Evolutionary conservation across 2,888 invertebrate species (phyloP), one percentile per base, ranked within the genome.

Genomic region (Drosophila barbarae): DNA sequence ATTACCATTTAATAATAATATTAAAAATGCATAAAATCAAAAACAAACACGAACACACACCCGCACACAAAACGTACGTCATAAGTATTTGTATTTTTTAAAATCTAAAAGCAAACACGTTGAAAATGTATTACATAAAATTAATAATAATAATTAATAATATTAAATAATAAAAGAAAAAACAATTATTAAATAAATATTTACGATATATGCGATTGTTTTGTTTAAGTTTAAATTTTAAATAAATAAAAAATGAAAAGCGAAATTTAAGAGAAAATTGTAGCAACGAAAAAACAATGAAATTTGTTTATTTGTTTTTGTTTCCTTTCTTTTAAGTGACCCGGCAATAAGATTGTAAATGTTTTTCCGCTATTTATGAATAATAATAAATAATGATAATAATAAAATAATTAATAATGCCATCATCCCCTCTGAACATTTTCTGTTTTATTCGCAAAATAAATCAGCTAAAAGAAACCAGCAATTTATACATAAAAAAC

Each of bases 311-410:
- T 52, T 63, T 63, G 66, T 63, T 63, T 46, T 65, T 68, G 58
- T 68, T 68, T 66, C 58, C 64, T 70, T 63, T 57, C 78, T 75
- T 57, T 69, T 72, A 70, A 75, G 77, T 69, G 67, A 46, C 71
- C 61, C 72, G 76, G 86, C 84, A 85, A 85, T 85, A 85, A 85
- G 85, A 86, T 86, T 85, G 87, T 86, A 86, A 73, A 86, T 84
- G 74, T 84, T 86, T 80, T 82, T 63, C 47, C 42, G 69, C 73
- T 82, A 84, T 86, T 83, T 83, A 77, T 46, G 46, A 46, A 52
- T 49, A 39, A 44, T 54, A 42, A 61, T 36, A 53, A 44, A 36
- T 39, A 23, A 44, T 46, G 63, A 68, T 56, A 49, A 68, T 56
- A 49, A 59, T 36, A 64, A 42, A 56, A 36, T 56, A 46, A 65